Conservation (phyloP, 2,797 vertebrate species). For the Iguana delicatissima region DNA sequence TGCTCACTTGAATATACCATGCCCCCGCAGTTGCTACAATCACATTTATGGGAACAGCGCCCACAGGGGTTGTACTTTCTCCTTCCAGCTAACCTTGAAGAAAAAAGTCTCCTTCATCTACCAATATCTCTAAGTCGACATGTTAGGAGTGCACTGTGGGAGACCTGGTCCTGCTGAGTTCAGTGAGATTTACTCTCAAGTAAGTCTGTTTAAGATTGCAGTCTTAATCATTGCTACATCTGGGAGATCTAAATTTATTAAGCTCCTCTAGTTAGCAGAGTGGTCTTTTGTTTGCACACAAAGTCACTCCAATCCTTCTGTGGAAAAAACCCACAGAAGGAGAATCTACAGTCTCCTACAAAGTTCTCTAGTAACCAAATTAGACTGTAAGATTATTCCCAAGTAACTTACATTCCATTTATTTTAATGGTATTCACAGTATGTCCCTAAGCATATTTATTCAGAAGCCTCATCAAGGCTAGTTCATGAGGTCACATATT, state of each 20-base stretch:
- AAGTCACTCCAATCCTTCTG: background rate
- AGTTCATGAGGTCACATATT: background rate
- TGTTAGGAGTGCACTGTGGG: background rate
- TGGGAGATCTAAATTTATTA: background rate
- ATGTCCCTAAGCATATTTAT: slow-evolving; percentile 3
- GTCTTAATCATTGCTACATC: background rate
- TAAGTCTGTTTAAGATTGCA: background rate
- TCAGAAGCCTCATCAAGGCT: background rate
- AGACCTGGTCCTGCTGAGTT: background rate
- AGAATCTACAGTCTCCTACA: background rate
- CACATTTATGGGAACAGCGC: background rate
- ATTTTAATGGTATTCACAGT: background rate
- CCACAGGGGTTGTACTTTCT: background rate
- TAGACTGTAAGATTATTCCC: background rate
- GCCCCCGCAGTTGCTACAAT: background rate
- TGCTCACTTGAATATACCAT: background rate
- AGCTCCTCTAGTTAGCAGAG: background rate
- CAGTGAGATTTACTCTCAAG: background rate
- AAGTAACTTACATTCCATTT: background rate
- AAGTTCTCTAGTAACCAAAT: background rate
- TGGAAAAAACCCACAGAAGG: background rate
- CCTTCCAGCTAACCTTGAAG: background rate
- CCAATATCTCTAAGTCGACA: background rate
- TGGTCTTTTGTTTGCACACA: background rate
- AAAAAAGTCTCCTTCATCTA: background rate